Conservation (phyloP, 2,888 invertebrate genomes). For the Lissocephala sabroskyi region DNA sequence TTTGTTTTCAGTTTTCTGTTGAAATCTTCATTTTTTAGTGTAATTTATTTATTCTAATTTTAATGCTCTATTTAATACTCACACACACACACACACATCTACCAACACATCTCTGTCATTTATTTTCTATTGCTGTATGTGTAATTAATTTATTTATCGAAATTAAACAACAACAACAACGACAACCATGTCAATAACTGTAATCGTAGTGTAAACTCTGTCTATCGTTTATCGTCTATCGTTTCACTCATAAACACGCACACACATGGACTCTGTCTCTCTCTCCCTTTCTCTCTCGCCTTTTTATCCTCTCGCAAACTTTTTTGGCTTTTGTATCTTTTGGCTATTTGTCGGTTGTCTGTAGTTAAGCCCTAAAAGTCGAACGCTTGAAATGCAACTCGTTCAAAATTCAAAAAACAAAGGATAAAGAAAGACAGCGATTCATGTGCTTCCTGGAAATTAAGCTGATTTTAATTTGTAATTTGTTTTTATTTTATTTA, state of each 20-base stretch:
- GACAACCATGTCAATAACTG: too few species aligned
- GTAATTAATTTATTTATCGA: constrained; percentile 46
- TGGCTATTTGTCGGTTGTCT: too few species aligned
- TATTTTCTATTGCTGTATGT: constrained; percentile 47
- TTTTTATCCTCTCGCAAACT: neutral
- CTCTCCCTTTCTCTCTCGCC: constrained; percentile 21
- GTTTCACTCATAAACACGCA: constrained; percentile 18
- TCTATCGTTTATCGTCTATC: constrained; percentile 36
- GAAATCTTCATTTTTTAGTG: too few species aligned
- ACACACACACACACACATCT: constrained; percentile 17
- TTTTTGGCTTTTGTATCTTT: constrained; percentile 12
- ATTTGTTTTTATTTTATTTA: constrained; percentile 60
- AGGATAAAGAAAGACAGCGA: constrained; percentile 12
- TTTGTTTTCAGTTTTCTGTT: too few species aligned
- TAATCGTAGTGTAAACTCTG: constrained; percentile 33
- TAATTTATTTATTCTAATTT: constrained; percentile 62
- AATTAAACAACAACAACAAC: constrained; percentile 13
- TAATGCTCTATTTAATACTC: constrained; percentile 35
- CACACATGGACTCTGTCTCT: constrained; percentile 19
- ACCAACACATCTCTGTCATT: constrained; percentile 6
- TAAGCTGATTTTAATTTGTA: constrained; percentile 58
- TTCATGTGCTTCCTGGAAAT: constrained; percentile 54
- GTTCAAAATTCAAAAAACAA: constrained; percentile 5
- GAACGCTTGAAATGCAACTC: constrained; percentile 60
- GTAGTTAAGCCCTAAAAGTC: constrained; percentile 37